These are phyloP conservation scores for Maniola jurtina DNA, from an alignment of 1,140 invertebrate genomes.

Conservation along the genomic window DNA sequence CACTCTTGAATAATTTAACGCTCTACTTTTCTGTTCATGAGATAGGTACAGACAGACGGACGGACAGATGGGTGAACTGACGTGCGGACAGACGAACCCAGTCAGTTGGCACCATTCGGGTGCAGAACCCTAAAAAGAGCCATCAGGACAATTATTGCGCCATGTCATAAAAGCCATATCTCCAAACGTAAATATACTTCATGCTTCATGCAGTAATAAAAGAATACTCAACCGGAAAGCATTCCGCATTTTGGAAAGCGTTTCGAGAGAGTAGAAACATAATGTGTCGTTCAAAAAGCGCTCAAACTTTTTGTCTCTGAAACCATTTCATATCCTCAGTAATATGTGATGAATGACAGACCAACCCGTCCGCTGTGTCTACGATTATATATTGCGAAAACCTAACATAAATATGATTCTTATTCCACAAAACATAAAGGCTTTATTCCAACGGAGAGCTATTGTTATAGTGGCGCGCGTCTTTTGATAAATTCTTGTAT, in stretches of 20 bases:
- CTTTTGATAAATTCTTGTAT: conserved; percentile 27
- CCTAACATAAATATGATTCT: conserved; percentile 1
- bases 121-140: too few species aligned
- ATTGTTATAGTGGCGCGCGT: conserved; percentile 7
- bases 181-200: not conserved
- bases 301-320: conserved; percentile 28
- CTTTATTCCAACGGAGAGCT: conserved; percentile 9
- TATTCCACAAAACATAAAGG: conserved; percentile 9
- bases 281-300: conserved; percentile 22
- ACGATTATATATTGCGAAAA: conserved; percentile 10
- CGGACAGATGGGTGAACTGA: too few species aligned
- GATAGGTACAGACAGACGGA: too few species aligned
- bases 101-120: too few species aligned
- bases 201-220: not conserved
- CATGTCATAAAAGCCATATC: not conserved
- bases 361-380: conserved; percentile 14
- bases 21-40: too few species aligned
- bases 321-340: conserved; percentile 27
- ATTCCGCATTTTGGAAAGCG: conserved; percentile 5
- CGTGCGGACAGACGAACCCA: too few species aligned
- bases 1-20: too few species aligned
- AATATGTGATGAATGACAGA: conserved; percentile 29
- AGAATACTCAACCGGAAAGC: conserved; percentile 17
- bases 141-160: not conserved
- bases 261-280: conserved; percentile 10